Evolutionary conservation across 2,888 invertebrate genomes (phyloP), one percentile per base, ranked within the genome.

Genomic region (Napeogenes inachia): DNA sequence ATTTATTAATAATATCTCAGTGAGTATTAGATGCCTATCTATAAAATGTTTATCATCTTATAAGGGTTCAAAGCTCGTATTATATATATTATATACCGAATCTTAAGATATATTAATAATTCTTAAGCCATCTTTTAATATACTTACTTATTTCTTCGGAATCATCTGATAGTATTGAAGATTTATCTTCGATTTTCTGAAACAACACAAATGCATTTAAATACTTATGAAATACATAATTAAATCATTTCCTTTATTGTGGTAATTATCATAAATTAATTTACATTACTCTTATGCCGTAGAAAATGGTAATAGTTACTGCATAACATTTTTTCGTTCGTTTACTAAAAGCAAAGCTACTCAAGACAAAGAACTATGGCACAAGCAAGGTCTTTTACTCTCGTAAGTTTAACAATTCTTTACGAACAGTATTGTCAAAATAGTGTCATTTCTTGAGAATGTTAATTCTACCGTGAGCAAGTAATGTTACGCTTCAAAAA

Each of bases 181-280:
- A 73, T 63, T 72, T 77, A 57, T 83, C 83, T 60, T 81, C 84
- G 59, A 81, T 79, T 75, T 80, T 84, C 84, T 84, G 82, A 6
- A 82, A 81, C 67, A 70, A 73, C 63, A 66, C 62, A 62, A 47
- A 12, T 5, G 10, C n/a, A 30, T 30, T 47, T 47, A 4, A 50
- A 50, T 50, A 50, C n/a, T 30, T 10, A 10, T 42, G 10, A 10
- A 42, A 12, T 42, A 21, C 42, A 12, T 42, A 3, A 12, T 10
- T 6, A 6, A 42, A 8, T 42, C 10, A 10, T 42, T 3, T 10
- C 3, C 5, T 42, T 10, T 8, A 10, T 42, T 42, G 42, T 3
- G 42, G 6, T 10, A 42, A 42, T 10, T 42, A 42, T 42, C 3
- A 42, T 12, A 42, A 42, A 42, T 10, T 42, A 2, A 42, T 12